Conservation (phyloP, 2,113 vertebrate genomes). For the Rissa tridactyla region DNA sequence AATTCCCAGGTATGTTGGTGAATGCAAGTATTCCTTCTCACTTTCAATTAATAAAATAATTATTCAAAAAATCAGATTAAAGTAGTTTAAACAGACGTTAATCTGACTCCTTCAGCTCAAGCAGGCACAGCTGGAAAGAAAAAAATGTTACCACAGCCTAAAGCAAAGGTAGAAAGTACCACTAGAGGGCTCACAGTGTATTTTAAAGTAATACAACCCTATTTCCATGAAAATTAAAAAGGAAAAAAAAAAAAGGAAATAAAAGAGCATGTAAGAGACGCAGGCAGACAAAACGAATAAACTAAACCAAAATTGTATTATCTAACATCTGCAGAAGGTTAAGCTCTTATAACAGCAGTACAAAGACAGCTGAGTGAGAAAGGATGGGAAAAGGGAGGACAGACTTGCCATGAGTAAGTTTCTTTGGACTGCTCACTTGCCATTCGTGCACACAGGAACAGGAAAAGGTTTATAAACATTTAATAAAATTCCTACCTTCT, state of each 20-base stretch:
- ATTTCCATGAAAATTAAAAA: not conserved
- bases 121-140: not conserved
- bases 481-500: not conserved
- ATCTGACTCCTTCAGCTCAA: not conserved
- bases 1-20: accelerated
- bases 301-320: not conserved
- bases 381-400: not conserved
- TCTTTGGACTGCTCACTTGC: not conserved
- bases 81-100: not conserved
- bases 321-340: not conserved
- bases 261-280: not conserved
- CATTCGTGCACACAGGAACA: not conserved
- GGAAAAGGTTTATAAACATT: not conserved
- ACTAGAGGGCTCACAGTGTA: not conserved
- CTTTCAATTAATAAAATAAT: not conserved
- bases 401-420: not conserved
- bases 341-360: not conserved
- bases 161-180: not conserved
- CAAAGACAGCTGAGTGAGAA: not conserved
- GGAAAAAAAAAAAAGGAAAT: not conserved
- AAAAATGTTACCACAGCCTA: not conserved
- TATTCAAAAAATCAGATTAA: not conserved
- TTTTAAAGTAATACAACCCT: not conserved
- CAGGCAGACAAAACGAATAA: not conserved
- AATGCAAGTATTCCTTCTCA: not conserved